Evolutionary conservation across 1,140 invertebrate genomes (phyloP).

Genomic region (Megalonaias nervosa): DNA sequence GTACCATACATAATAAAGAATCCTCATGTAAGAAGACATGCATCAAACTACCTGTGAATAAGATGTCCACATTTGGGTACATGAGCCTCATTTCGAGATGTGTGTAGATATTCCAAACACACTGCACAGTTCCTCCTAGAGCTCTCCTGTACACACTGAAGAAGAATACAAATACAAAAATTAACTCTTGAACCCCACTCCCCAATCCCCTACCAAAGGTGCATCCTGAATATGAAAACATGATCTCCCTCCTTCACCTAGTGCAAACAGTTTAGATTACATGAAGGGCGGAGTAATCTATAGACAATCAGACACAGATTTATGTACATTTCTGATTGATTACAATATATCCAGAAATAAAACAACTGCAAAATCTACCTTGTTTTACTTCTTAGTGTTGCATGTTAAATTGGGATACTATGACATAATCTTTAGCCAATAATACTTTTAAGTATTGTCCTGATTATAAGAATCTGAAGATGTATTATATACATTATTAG

Average conservation of each 20-base stretch:
- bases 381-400: too few species aligned
- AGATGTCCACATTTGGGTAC: slow-evolving; percentile 90
- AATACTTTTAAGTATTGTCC: too few species aligned
- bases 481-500: too few species aligned
- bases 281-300: not conserved
- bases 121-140: slow-evolving; percentile 89
- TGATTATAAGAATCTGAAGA: too few species aligned
- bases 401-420: too few species aligned
- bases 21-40: too few species aligned
- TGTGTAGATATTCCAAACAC: slow-evolving; percentile 90
- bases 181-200: not conserved
- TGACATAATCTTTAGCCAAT: too few species aligned
- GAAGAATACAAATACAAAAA: slow-evolving; percentile 32
- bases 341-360: too few species aligned
- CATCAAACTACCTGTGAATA: slow-evolving; percentile 76
- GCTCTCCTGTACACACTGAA: slow-evolving; percentile 89
- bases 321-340: too few species aligned
- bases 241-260: not conserved
- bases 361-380: too few species aligned
- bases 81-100: slow-evolving; percentile 87
- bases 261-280: not conserved
- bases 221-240: not conserved
- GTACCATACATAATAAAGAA: too few species aligned
- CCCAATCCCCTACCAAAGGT: too few species aligned
- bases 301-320: not conserved